phyloP scores from a whole-genome alignment of 2,113 vertebrate species.

The rabbit (Oryctolagus cuniculus) region mOryCun1.1 NC_091438.1:18654501-18655000 shows the following conservation, averaged over 20 bases:
- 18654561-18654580: fast-evolving
- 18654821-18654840: background rate
- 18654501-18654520: background rate
- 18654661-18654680: background rate
- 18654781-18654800: background rate
- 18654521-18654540: background rate
- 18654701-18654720: background rate
- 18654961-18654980: fast-evolving
- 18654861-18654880: background rate
- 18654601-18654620: background rate
- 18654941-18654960: background rate
- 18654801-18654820: background rate
- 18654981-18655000: background rate
- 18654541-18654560: background rate
- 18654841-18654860: background rate
- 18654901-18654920: background rate
- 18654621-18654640: background rate
- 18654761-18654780: fast-evolving
- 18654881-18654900: background rate
- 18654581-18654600: background rate
- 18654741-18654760: background rate
- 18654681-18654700: constrained; percentile 64
- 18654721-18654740: too few relatives aligned
- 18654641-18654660: too few relatives aligned
- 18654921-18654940: background rate